Conservation (phyloP, 2,888 invertebrate genomes). For the Cataglyphis albicans region DNA sequence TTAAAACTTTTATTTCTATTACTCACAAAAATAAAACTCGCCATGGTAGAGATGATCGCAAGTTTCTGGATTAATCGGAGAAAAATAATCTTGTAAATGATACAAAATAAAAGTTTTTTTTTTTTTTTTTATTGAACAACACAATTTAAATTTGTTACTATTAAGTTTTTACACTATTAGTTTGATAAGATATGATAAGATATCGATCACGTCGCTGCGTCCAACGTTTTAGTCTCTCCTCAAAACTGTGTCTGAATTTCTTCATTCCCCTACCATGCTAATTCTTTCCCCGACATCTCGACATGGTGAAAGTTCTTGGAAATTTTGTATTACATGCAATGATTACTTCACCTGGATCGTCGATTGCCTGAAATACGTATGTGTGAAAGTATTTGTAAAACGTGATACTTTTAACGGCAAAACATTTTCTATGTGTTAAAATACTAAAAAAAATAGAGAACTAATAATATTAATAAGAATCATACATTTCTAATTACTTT, state of each 20-base stretch:
- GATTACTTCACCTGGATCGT: slow-evolving; percentile 38
- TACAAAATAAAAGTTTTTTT: neutral
- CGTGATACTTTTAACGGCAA: neutral
- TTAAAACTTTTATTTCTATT: slow-evolving; percentile 24
- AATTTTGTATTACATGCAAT: slow-evolving; percentile 50
- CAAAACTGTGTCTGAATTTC: slow-evolving; percentile 51
- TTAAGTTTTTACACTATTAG: neutral
- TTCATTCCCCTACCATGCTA: slow-evolving; percentile 52
- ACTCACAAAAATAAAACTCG: slow-evolving; percentile 61
- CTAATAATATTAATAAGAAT: neutral
- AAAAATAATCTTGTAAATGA: neutral
- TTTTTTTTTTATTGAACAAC: neutral
- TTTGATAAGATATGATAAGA: neutral
- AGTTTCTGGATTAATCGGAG: neutral
- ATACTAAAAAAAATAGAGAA: neutral
- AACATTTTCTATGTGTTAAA: neutral
- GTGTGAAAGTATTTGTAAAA: slow-evolving; percentile 8
- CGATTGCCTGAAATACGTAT: neutral
- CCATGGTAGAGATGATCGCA: slow-evolving; percentile 49
- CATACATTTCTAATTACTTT: neutral
- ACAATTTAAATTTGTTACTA: neutral
- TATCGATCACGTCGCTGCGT: neutral
- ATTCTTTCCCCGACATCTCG: slow-evolving; percentile 42
- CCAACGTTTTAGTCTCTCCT: slow-evolving; percentile 42
- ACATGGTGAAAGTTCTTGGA: slow-evolving; percentile 68